Evolutionary conservation across 2,113 vertebrate genomes (phyloP).

Genomic region (Bombycilla garrulus): DNA sequence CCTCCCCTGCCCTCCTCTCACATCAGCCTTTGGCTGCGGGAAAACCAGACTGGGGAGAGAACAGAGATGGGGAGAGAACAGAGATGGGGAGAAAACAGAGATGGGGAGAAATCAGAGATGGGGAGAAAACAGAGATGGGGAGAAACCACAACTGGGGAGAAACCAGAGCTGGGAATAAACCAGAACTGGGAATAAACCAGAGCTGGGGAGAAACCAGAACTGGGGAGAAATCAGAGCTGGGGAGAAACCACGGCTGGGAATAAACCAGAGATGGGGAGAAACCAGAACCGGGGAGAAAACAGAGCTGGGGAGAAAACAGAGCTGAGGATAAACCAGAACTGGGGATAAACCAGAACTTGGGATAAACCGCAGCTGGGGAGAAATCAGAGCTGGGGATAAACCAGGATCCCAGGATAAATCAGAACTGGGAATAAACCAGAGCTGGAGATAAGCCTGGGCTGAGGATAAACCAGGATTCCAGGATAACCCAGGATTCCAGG

Average conservation of each 20-base stretch:
- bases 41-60: no score
- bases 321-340: background rate
- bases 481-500: background rate
- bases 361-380: background rate
- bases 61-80: no score
- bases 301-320: rapidly evolving
- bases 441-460: background rate
- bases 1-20: background rate
- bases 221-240: no score
- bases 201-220: background rate
- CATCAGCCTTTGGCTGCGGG: background rate
- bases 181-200: background rate
- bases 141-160: no score
- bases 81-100: no score
- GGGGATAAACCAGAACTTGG: rapidly evolving
- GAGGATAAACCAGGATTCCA: rapidly evolving
- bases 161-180: no score
- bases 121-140: no score
- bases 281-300: background rate
- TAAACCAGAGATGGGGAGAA: background rate
- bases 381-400: rapidly evolving
- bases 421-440: no score
- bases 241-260: no score
- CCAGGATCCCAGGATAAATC: no score
- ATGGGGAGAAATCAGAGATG: no score